Evolutionary conservation across 1,140 invertebrate genomes (phyloP).

Genomic region (Liolophura sinensis): DNA sequence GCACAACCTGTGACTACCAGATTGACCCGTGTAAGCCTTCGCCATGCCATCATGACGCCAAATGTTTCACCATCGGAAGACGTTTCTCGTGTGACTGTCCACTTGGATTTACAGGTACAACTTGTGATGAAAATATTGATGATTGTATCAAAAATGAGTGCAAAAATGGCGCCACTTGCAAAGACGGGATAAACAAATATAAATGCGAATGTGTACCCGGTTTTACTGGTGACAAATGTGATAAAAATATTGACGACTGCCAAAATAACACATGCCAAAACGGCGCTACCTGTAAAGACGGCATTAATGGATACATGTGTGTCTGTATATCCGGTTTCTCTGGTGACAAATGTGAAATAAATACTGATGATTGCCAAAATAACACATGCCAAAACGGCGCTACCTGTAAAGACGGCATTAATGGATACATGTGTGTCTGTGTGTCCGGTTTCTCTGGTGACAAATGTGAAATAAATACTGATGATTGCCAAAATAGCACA

Average conservation of each 20-base stretch:
- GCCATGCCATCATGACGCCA: too few species aligned
- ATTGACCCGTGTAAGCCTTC: too few species aligned
- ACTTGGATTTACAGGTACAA: not conserved
- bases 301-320: slow-evolving; percentile 44
- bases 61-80: not conserved
- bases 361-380: slow-evolving; percentile 38
- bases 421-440: slow-evolving; percentile 22
- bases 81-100: not conserved
- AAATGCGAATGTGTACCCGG: slow-evolving; percentile 44
- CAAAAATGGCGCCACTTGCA: slow-evolving; percentile 36
- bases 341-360: slow-evolving; percentile 13
- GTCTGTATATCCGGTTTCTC: slow-evolving; percentile 22
- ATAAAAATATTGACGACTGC: slow-evolving; percentile 21
- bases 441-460: slow-evolving; percentile 37
- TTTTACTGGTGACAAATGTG: slow-evolving; percentile 45
- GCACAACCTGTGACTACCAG: too few species aligned
- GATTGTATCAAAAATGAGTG: slow-evolving; percentile 29
- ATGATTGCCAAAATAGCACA: slow-evolving; percentile 20
- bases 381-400: slow-evolving; percentile 47
- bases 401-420: slow-evolving; percentile 33
- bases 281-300: slow-evolving; percentile 84
- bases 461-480: slow-evolving; percentile 23
- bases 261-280: slow-evolving; percentile 60
- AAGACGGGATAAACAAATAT: slow-evolving; percentile 35
- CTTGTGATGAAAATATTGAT: not conserved